Evolutionary conservation across 2,888 invertebrate genomes (phyloP).

Genomic region (Caenorhabditis sp.): DNA sequence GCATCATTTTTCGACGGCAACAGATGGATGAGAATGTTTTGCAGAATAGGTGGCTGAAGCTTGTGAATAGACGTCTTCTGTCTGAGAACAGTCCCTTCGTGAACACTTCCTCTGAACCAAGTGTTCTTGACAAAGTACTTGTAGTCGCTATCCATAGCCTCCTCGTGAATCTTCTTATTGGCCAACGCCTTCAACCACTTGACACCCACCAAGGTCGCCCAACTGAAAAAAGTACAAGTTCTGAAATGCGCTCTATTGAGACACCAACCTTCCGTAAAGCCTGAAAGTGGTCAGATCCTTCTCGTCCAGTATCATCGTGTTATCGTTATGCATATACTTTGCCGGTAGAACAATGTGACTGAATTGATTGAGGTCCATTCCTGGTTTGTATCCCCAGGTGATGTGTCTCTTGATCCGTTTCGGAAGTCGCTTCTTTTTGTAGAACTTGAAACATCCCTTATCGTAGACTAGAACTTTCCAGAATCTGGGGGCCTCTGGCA

Average conservation of each 20-base stretch:
- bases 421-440: conserved; percentile 4
- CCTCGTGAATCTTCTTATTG: neutral
- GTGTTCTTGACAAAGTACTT: neutral
- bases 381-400: conserved; percentile 11
- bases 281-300: neutral
- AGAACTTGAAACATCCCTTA: neutral
- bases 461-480: conserved; percentile 15
- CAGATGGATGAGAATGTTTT: neutral
- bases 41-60: neutral
- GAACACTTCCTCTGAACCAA: neutral
- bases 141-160: neutral
- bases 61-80: neutral
- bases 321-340: neutral
- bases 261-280: neutral
- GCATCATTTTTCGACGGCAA: neutral
- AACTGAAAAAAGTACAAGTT: neutral
- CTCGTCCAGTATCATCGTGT: neutral
- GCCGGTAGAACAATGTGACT: neutral
- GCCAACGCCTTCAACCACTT: neutral
- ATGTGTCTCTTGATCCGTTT: neutral
- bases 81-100: neutral
- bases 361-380: conserved; percentile 1
- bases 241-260: neutral
- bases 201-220: conserved; percentile 1
- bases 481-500: neutral